Evolutionary conservation across 2,113 vertebrate species (phyloP).

Genomic region (Epinephelus fuscoguttatus): DNA sequence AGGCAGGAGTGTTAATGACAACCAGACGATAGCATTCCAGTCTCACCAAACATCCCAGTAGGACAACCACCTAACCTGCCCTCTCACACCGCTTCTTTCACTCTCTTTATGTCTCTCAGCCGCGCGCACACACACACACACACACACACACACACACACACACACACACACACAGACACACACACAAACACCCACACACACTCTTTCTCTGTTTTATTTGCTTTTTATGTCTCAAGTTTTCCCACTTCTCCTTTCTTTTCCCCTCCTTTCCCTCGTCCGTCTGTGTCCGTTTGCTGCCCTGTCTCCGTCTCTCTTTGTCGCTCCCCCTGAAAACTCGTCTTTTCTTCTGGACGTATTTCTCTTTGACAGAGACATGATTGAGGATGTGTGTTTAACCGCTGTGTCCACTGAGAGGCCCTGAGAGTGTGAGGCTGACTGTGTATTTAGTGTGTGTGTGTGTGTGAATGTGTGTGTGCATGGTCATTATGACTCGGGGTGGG

Average conservation of each 20-base stretch:
- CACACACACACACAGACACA: slow-evolving; percentile 14
- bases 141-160: not conserved
- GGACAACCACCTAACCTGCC: slow-evolving; percentile 62
- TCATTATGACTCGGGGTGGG: slow-evolving; percentile 58
- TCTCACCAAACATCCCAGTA: slow-evolving; percentile 61
- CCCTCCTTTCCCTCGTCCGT: slow-evolving; percentile 18
- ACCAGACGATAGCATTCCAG: slow-evolving; percentile 79
- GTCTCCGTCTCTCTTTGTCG: slow-evolving; percentile 14
- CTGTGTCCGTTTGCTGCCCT: slow-evolving; percentile 23
- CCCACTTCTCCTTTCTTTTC: slow-evolving; percentile 15
- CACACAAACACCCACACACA: not conserved
- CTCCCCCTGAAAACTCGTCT: slow-evolving; percentile 49
- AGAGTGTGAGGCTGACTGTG: slow-evolving; percentile 66
- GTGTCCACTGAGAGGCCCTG: slow-evolving; percentile 79
- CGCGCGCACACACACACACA: slow-evolving; percentile 18
- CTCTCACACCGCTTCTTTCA: slow-evolving; percentile 34
- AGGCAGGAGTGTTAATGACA: slow-evolving; percentile 80
- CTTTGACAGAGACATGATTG: slow-evolving; percentile 83
- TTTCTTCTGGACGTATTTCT: slow-evolving; percentile 72
- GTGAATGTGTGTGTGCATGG: slow-evolving; percentile 33
- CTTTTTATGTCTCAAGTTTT: slow-evolving; percentile 50
- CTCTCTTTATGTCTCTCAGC: slow-evolving; percentile 35
- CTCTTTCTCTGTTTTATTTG: slow-evolving; percentile 36
- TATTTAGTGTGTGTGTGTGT: slow-evolving; percentile 61
- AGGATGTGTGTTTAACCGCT: slow-evolving; percentile 85